Evolutionary conservation across 1,140 invertebrate species (phyloP).

Genomic region (Drosophila lacteicornis): DNA sequence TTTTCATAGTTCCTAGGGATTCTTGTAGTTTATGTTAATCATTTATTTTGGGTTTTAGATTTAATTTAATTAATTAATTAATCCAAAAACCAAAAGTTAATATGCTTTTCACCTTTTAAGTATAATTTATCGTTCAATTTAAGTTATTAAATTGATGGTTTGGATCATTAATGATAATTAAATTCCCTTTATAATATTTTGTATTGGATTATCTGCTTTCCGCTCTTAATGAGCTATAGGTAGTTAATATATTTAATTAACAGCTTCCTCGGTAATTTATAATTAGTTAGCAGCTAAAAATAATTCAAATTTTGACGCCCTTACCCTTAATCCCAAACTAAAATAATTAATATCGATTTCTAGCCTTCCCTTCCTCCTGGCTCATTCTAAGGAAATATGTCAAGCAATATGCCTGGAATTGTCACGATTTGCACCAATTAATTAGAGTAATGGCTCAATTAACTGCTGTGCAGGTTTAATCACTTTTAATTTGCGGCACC

Average conservation of each 20-base stretch:
- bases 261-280: accelerated
- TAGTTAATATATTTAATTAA: too few species aligned
- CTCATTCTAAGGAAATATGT: not conserved
- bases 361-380: too few species aligned
- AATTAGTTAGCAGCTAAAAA: not conserved
- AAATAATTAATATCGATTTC: slow-evolving; percentile 4
- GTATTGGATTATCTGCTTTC: too few species aligned
- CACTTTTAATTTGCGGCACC: slow-evolving; percentile 38
- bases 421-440: slow-evolving; percentile 34
- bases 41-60: not conserved
- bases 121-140: not conserved
- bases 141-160: too few species aligned
- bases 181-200: not conserved
- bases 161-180: not conserved
- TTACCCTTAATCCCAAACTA: not conserved
- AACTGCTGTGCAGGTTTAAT: slow-evolving; percentile 31
- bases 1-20: too few species aligned
- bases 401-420: slow-evolving; percentile 14
- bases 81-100: not conserved
- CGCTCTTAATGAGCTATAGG: too few species aligned
- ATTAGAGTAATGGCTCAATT: slow-evolving; percentile 47
- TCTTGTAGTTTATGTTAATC: not conserved
- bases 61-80: not conserved
- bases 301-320: too few species aligned
- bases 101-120: not conserved